Conservation (phyloP, 2,797 vertebrate species). For the Poeciliopsis infans region DNA sequence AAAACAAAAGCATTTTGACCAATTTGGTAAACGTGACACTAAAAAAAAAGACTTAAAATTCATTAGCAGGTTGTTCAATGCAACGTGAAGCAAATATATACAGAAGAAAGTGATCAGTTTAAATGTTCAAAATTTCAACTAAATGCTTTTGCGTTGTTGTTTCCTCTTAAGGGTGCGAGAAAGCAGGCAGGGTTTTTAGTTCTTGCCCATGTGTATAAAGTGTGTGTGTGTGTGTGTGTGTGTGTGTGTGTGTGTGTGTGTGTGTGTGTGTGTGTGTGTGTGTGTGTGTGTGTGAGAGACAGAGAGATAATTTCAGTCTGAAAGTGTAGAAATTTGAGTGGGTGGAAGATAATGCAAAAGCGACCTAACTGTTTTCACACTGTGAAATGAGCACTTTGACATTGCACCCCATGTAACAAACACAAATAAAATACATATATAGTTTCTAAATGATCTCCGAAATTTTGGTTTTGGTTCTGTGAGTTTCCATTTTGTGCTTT, state of each 20-base stretch:
- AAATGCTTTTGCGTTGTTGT: slow-evolving; percentile 46
- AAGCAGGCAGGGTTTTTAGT: slow-evolving; percentile 39
- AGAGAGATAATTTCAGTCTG: not conserved
- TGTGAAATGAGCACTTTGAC: not conserved
- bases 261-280: not conserved
- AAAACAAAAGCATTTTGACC: not conserved
- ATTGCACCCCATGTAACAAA: not conserved
- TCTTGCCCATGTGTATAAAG: slow-evolving; percentile 15
- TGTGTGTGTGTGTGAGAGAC: not conserved
- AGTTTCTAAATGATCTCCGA: not conserved
- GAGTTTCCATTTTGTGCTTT: not conserved
- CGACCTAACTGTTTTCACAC: slow-evolving; percentile 10
- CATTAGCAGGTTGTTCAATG: slow-evolving; percentile 9
- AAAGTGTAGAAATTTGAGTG: slow-evolving; percentile 30
- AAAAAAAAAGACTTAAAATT: not conserved
- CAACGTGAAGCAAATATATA: not conserved
- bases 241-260: not conserved
- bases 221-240: not conserved
- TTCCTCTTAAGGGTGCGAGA: slow-evolving; percentile 55
- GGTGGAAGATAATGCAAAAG: slow-evolving; percentile 43
- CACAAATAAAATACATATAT: not conserved
- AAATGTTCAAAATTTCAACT: slow-evolving; percentile 34
- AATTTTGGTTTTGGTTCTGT: not conserved
- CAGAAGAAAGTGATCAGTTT: slow-evolving; percentile 12
- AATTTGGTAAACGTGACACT: not conserved